Evolutionary conservation across 2,113 vertebrate genomes (phyloP).

Genomic region (Thamnaconus septentrionalis): DNA sequence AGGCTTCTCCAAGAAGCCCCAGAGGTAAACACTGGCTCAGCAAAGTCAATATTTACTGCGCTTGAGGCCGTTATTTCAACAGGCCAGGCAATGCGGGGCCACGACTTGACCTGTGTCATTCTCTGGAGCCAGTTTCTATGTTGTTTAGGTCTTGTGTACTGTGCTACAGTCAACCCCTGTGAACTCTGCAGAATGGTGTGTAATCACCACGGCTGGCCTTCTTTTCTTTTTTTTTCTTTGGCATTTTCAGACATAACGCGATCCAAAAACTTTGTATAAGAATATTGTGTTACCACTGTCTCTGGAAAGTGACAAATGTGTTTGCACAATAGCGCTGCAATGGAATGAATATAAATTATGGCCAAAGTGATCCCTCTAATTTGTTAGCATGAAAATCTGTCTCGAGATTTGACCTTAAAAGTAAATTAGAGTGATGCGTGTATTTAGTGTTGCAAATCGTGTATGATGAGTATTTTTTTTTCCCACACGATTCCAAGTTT

Average conservation of each 20-base stretch:
- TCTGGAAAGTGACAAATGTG: slow-evolving; percentile 53
- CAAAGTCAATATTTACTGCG: slow-evolving; percentile 73
- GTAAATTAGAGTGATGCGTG: slow-evolving; percentile 52
- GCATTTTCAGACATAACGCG: not conserved
- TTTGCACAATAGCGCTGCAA: slow-evolving; percentile 52
- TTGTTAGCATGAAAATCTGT: slow-evolving; percentile 55
- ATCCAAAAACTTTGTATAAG: slow-evolving; percentile 42
- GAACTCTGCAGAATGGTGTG: slow-evolving; percentile 20
- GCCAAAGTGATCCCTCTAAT: slow-evolving; percentile 58
- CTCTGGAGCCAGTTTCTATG: slow-evolving; percentile 51
- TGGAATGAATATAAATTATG: slow-evolving; percentile 37
- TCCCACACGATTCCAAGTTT: slow-evolving; percentile 52
- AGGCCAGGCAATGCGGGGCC: slow-evolving; percentile 25
- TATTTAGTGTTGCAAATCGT: slow-evolving; percentile 9
- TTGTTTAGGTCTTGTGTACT: slow-evolving; percentile 34
- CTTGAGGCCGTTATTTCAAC: slow-evolving; percentile 61
- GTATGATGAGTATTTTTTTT: too few species aligned
- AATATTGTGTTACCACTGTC: slow-evolving; percentile 68
- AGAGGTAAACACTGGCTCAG: slow-evolving; percentile 60
- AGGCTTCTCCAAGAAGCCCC: slow-evolving; percentile 41
- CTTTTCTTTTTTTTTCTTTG: slow-evolving; percentile 7
- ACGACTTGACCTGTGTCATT: slow-evolving; percentile 33
- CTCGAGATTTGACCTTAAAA: slow-evolving; percentile 52
- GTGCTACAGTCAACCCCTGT: slow-evolving; percentile 40
- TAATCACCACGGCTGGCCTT: slow-evolving; percentile 25